Evolutionary conservation across 2,797 vertebrate species (phyloP).

Genomic region (Rhabdomys pumilio): DNA sequence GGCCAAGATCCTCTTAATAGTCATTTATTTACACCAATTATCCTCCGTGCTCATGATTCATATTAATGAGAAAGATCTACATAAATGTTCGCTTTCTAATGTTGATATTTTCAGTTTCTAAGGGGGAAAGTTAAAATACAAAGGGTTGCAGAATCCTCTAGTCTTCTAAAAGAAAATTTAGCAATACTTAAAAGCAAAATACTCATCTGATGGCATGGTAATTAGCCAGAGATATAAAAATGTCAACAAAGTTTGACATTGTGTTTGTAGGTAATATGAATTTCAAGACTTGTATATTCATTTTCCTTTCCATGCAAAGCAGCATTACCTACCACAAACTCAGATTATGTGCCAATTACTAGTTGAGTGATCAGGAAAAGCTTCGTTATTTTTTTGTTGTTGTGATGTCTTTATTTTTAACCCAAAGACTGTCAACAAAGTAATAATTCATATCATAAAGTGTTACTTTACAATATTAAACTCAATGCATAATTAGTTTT

Average conservation of each 20-base stretch:
- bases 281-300: neutral
- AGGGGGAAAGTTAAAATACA: neutral
- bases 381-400: neutral
- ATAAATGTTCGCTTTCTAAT: neutral
- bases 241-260: neutral
- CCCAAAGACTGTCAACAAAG: neutral
- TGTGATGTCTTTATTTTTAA: neutral
- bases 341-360: neutral
- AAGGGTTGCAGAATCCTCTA: neutral
- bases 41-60: neutral
- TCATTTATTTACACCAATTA: constrained; percentile 39
- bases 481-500: neutral
- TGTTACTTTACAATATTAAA: neutral
- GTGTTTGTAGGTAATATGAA: neutral
- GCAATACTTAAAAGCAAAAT: neutral
- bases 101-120: constrained; percentile 12
- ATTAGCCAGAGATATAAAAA: neutral
- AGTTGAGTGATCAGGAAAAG: neutral
- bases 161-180: neutral
- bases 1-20: neutral
- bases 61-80: neutral
- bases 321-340: neutral
- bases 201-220: neutral
- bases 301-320: neutral
- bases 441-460: neutral